phyloP scores from a whole-genome alignment of 2,113 vertebrate species.

The Amblyopsis rosae region DNA sequence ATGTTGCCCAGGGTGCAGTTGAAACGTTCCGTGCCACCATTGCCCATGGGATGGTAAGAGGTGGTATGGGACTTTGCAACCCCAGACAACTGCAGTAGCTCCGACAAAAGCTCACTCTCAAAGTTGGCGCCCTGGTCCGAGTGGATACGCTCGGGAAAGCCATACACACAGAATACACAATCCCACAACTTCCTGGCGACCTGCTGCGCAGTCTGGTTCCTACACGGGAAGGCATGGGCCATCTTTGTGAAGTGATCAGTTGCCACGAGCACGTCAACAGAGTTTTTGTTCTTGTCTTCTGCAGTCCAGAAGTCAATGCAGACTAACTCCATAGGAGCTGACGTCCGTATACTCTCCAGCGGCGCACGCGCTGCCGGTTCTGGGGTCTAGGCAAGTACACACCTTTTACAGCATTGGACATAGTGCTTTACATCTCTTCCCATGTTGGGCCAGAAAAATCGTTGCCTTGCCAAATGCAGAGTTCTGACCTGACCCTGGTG shows the following conservation, averaged over 20 bases:
- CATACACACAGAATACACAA: neutral
- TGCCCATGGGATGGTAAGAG: neutral
- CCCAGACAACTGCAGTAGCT: neutral
- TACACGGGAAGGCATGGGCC: neutral
- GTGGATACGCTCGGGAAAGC: neutral
- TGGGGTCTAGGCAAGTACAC: conserved; percentile 3
- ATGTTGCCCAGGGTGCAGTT: neutral
- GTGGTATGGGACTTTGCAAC: neutral
- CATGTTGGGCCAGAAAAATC: too few species aligned
- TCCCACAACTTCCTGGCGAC: conserved; percentile 5
- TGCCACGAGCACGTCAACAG: conserved; percentile 17
- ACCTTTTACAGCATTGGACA: neutral
- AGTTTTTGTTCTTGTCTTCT: conserved; percentile 5
- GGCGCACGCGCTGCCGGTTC: neutral
- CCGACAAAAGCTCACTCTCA: neutral
- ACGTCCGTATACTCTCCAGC: conserved; percentile 15
- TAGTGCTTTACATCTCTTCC: neutral
- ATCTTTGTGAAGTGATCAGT: conserved; percentile 25
- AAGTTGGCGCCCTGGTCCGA: conserved; percentile 1
- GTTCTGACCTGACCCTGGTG: neutral
- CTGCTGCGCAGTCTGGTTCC: conserved; percentile 1
- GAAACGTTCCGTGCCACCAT: neutral
- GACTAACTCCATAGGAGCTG: conserved; percentile 18
- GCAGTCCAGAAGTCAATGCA: conserved; percentile 18
- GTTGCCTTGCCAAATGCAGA: neutral